A percentile compares a stretch with the other conserved stretches of the same genome.
These are phyloP conservation scores for Microcaecilia unicolor DNA, from an alignment of 2,797 vertebrate genomes.

Conservation along the genomic window DNA sequence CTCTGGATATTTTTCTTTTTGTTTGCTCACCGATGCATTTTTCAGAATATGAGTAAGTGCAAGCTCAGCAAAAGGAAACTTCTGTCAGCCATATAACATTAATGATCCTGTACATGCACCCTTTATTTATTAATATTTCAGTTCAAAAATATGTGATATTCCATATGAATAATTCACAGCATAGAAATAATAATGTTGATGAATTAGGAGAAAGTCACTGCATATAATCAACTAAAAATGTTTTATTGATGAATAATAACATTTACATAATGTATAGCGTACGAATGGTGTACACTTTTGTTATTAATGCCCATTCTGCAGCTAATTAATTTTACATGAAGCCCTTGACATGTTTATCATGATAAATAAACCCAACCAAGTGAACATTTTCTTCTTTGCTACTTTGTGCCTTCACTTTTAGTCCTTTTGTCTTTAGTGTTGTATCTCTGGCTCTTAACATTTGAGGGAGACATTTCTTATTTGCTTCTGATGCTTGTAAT, in stretches of 20 bases:
- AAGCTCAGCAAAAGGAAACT: too few species aligned
- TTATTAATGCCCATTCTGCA: slow-evolving; percentile 22
- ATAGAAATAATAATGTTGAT: slow-evolving; percentile 23
- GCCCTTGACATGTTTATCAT: too few species aligned
- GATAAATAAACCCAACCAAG: slow-evolving; percentile 20
- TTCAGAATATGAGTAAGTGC: too few species aligned
- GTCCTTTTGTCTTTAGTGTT: rapidly evolving
- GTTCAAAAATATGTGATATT: slow-evolving; percentile 14
- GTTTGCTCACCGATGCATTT: too few species aligned
- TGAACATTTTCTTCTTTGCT: neutral
- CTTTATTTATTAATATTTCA: too few species aligned
- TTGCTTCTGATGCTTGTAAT: too few species aligned
- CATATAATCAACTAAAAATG: slow-evolving; percentile 26
- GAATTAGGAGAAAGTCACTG: slow-evolving; percentile 22
- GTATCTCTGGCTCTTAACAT: too few species aligned
- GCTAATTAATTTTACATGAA: slow-evolving; percentile 20
- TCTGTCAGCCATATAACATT: too few species aligned
- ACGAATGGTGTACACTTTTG: slow-evolving; percentile 6
- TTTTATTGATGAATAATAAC: slow-evolving; percentile 26
- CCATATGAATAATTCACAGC: slow-evolving; percentile 33
- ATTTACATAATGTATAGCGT: slow-evolving; percentile 17
- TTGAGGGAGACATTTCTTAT: too few species aligned
- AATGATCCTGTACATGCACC: too few species aligned
- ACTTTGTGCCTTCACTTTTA: neutral
- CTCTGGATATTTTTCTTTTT: too few species aligned